Conservation (phyloP, 2,113 vertebrate genomes). For the Malurus cyaneus region DNA sequence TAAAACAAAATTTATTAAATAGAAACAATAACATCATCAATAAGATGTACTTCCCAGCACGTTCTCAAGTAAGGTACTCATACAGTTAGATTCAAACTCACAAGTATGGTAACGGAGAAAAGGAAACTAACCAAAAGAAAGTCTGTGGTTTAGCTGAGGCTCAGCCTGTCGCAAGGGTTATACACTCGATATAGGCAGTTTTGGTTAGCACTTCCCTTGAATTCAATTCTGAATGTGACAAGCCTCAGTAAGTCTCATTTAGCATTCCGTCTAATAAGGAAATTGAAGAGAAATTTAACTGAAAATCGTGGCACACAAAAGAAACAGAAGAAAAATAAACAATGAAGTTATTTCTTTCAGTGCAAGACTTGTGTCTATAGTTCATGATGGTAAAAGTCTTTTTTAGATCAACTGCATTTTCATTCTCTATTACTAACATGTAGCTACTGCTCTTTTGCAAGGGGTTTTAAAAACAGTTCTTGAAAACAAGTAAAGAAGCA, state of each 20-base stretch:
- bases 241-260: constrained; percentile 28
- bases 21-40: neutral
- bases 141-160: constrained; percentile 1
- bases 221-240: constrained; percentile 28
- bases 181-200: neutral
- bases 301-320: neutral
- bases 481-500: neutral
- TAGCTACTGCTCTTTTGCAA: neutral
- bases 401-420: neutral
- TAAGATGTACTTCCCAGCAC: neutral
- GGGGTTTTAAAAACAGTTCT: neutral
- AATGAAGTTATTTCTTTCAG: neutral
- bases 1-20: neutral
- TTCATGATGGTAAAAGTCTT: neutral
- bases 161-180: constrained; percentile 1
- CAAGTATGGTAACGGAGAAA: neutral
- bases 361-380: neutral
- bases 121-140: constrained; percentile 45
- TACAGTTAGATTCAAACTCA: constrained; percentile 1
- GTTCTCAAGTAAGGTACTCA: neutral
- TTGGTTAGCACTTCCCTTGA: constrained; percentile 30
- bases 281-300: constrained; percentile 27
- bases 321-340: constrained; percentile 17
- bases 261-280: neutral
- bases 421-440: neutral